phyloP scores from a whole-genome alignment of 2,888 invertebrate species.

The Euproctis similis region DNA sequence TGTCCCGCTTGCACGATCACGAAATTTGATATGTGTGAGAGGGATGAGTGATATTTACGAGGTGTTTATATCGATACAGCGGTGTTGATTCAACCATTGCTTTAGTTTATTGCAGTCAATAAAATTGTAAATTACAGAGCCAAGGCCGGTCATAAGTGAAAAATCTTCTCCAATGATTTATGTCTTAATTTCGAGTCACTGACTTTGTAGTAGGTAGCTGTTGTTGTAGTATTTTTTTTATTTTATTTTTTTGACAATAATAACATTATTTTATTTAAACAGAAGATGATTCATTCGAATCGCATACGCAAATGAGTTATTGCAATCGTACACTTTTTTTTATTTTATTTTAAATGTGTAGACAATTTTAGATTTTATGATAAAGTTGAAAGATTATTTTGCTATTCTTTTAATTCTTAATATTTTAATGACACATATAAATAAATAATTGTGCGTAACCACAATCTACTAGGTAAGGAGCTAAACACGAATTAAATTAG shows the following conservation, averaged over 20 bases:
- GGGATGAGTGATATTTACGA: slow-evolving; percentile 57
- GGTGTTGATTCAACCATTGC: slow-evolving; percentile 74
- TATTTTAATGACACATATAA: neutral
- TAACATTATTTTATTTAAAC: too few relatives aligned
- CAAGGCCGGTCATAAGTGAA: slow-evolving; percentile 72
- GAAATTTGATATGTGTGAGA: slow-evolving; percentile 27
- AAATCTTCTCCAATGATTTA: slow-evolving; percentile 64
- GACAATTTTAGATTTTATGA: too few relatives aligned
- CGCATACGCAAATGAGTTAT: too few relatives aligned
- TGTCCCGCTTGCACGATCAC: slow-evolving; percentile 32
- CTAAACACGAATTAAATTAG: too few relatives aligned
- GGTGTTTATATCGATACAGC: slow-evolving; percentile 70
- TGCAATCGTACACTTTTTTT: too few relatives aligned
- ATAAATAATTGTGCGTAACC: neutral
- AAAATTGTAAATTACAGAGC: slow-evolving; percentile 75
- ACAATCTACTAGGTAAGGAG: neutral
- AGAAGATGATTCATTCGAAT: too few relatives aligned
- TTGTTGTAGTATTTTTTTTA: too few relatives aligned
- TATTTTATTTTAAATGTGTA: too few relatives aligned
- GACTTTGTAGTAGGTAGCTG: too few relatives aligned
- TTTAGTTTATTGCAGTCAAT: slow-evolving; percentile 74
- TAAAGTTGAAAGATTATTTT: too few relatives aligned
- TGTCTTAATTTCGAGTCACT: slow-evolving; percentile 59
- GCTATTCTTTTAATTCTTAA: neutral
- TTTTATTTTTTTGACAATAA: too few relatives aligned